phyloP scores from a whole-genome alignment of 2,888 invertebrate species.

The Cephus pygmeus region DNA sequence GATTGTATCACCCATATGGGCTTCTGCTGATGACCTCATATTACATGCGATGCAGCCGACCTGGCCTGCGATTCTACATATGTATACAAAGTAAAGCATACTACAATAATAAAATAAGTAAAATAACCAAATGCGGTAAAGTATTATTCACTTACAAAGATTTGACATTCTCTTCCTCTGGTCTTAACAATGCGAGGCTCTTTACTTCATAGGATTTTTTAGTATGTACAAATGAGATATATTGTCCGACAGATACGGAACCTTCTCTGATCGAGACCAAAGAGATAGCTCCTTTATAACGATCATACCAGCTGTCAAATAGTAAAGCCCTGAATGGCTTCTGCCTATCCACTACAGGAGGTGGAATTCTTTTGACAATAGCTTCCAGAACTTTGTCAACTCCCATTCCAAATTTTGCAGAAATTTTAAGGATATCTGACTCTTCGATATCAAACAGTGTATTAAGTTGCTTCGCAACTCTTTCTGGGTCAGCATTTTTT shows the following conservation, averaged over 20 bases:
- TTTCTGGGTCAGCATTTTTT: slow-evolving; percentile 88
- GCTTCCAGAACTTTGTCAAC: slow-evolving; percentile 81
- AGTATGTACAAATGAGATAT: slow-evolving; percentile 78
- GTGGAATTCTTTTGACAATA: slow-evolving; percentile 83
- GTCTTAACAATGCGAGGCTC: slow-evolving; percentile 82
- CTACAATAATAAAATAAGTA: neutral
- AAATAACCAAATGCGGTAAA: slow-evolving; percentile 15
- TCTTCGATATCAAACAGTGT: slow-evolving; percentile 85
- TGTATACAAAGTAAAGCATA: neutral
- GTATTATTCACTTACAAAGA: slow-evolving; percentile 69
- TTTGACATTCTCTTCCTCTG: slow-evolving; percentile 76
- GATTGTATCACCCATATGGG: slow-evolving; percentile 82
- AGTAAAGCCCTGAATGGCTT: slow-evolving; percentile 82
- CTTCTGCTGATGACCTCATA: slow-evolving; percentile 80
- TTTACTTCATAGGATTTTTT: slow-evolving; percentile 83
- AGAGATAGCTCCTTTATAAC: slow-evolving; percentile 84
- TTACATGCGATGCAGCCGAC: slow-evolving; percentile 89
- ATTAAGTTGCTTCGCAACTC: slow-evolving; percentile 81
- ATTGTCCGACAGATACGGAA: slow-evolving; percentile 76
- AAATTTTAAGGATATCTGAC: slow-evolving; percentile 80
- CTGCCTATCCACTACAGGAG: slow-evolving; percentile 73
- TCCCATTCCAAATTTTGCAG: slow-evolving; percentile 92
- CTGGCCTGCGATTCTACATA: slow-evolving; percentile 83
- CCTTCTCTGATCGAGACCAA: slow-evolving; percentile 85
- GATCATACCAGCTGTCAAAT: slow-evolving; percentile 95